Conservation (phyloP, 30 jellyfish, hydroid and myxozoan species). For the Morbakka virulenta region DNA sequence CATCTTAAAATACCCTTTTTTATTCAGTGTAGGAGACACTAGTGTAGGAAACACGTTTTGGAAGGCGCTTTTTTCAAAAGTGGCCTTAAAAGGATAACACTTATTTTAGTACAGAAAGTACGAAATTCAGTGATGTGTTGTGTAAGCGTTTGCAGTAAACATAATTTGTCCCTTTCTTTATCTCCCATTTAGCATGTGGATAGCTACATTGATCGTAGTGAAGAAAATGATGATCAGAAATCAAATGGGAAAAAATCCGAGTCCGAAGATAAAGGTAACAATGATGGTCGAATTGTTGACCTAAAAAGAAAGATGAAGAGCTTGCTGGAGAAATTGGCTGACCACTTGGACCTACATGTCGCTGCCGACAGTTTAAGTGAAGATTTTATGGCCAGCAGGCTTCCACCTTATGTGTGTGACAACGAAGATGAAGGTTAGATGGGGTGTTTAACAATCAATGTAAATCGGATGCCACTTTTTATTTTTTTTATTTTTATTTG, state of each 20-base stretch:
- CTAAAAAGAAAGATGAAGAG: slow-evolving; percentile 52
- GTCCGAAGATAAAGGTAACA: neutral
- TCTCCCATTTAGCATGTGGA: neutral
- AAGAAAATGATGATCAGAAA: slow-evolving; percentile 19
- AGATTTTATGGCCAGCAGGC: slow-evolving; percentile 86
- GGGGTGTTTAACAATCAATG: neutral
- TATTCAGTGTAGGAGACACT: too few relatives aligned
- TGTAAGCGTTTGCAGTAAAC: too few relatives aligned
- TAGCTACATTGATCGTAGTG: neutral
- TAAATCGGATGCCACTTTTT: too few relatives aligned
- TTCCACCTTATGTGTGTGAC: slow-evolving; percentile 75
- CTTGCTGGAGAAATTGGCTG: slow-evolving; percentile 60
- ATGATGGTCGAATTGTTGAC: slow-evolving; percentile 32
- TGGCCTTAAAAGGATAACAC: neutral
- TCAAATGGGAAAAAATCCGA: slow-evolving; percentile 23
- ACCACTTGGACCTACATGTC: slow-evolving; percentile 76
- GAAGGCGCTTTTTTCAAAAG: too few relatives aligned
- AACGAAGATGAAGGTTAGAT: slow-evolving; percentile 48
- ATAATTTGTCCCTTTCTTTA: too few relatives aligned
- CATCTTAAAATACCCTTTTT: too few relatives aligned
- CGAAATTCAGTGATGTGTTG: too few relatives aligned
- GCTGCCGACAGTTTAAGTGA: slow-evolving; percentile 78
- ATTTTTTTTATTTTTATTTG: too few relatives aligned
- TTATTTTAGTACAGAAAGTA: too few relatives aligned
- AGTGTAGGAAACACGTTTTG: too few relatives aligned